These are phyloP conservation scores for Cotesia typhae DNA, from an alignment of 1,140 invertebrate genomes.

Conservation along the genomic window DNA sequence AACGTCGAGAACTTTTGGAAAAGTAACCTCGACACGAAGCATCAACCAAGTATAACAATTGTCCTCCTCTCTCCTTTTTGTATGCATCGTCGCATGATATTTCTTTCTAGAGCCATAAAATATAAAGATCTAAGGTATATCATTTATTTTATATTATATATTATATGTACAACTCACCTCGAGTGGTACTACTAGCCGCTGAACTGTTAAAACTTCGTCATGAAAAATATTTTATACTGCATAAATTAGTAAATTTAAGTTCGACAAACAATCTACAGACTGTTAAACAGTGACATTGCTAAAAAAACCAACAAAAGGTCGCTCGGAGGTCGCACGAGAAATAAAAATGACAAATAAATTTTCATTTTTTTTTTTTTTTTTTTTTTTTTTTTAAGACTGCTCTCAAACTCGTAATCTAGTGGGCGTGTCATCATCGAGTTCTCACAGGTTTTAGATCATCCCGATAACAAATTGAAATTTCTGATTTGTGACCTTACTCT, in stretches of 20 bases:
- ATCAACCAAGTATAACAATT: constrained; percentile 24
- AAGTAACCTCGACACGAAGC: constrained; percentile 41
- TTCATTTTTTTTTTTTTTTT: too few relatives aligned
- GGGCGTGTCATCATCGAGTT: constrained; percentile 33
- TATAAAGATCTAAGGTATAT: constrained; percentile 6
- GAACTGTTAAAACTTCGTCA: constrained; percentile 51
- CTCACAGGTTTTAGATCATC: constrained; percentile 21
- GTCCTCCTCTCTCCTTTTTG: constrained; percentile 36
- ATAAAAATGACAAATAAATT: constrained; percentile 16
- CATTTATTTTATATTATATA: constrained; percentile 27
- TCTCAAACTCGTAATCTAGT: constrained; percentile 17
- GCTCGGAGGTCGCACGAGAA: not conserved
- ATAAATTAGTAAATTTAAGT: constrained; percentile 12
- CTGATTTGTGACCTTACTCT: constrained; percentile 39
- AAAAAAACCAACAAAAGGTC: not conserved
- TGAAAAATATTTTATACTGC: constrained; percentile 12
- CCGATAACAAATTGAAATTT: constrained; percentile 28
- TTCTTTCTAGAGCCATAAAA: constrained; percentile 13
- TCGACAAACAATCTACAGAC: constrained; percentile 3
- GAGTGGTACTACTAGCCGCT: constrained; percentile 60
- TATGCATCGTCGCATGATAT: constrained; percentile 39
- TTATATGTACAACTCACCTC: constrained; percentile 32
- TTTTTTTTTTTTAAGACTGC: not conserved
- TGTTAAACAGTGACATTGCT: not conserved
- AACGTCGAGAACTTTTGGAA: constrained; percentile 41